Conservation (phyloP, 1,140 invertebrate genomes). For the Fopius arisanus region DNA sequence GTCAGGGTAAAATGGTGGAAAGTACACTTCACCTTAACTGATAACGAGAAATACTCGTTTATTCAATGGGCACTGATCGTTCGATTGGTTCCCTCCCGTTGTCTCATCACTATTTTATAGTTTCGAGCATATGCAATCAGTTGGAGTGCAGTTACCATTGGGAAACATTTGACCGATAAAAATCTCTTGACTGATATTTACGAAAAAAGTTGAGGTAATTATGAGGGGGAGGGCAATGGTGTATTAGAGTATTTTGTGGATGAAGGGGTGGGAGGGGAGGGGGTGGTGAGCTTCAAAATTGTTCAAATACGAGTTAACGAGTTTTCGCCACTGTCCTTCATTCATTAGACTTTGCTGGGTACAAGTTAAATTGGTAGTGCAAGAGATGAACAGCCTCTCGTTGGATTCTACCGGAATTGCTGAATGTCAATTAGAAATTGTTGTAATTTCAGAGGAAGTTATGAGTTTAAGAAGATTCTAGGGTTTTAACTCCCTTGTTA, state of each 20-base stretch:
- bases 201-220: neutral
- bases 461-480: too few relatives aligned
- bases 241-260: neutral
- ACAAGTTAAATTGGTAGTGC: neutral
- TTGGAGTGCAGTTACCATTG: neutral
- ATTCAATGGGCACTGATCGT: neutral
- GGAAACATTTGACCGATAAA: neutral
- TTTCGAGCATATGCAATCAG: slow-evolving; percentile 5
- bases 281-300: neutral
- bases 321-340: neutral
- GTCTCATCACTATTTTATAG: neutral
- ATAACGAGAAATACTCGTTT: neutral
- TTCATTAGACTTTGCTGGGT: slow-evolving; percentile 1
- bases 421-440: neutral
- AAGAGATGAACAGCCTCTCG: neutral
- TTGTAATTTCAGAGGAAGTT: too few relatives aligned
- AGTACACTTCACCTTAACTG: neutral
- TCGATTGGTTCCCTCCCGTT: neutral
- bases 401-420: neutral
- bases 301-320: slow-evolving; percentile 13
- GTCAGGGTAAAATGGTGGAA: neutral
- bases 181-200: neutral
- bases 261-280: neutral
- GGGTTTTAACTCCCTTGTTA: neutral
- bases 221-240: neutral